Conservation (phyloP, 1,140 invertebrate species). For the Eueides isabella region DNA sequence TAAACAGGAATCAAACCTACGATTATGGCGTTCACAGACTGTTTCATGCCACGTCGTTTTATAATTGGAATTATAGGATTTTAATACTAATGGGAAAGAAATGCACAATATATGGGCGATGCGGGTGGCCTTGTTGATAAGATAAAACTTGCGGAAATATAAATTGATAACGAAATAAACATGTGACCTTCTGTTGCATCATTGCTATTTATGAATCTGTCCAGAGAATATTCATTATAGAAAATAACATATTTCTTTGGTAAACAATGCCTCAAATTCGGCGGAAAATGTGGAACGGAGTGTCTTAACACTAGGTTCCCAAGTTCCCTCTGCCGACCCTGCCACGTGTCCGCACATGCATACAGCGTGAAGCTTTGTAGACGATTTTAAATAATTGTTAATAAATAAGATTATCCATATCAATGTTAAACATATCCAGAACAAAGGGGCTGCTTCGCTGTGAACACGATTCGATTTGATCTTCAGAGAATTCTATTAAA, state of each 20-base stretch:
- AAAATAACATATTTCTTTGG: not conserved
- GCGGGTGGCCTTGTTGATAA: slow-evolving; percentile 42
- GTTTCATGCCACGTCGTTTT: not conserved
- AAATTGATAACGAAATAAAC: slow-evolving; percentile 2
- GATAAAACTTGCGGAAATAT: slow-evolving; percentile 32
- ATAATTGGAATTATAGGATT: not conserved
- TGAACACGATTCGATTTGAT: no score
- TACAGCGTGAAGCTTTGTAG: no score
- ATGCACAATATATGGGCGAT: slow-evolving; percentile 34
- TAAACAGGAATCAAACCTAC: not conserved
- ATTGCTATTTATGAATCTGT: not conserved
- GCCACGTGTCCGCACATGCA: no score
- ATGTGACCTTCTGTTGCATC: slow-evolving; percentile 1
- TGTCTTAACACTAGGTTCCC: no score
- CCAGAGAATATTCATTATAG: not conserved
- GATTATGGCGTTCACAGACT: not conserved
- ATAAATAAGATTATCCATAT: no score
- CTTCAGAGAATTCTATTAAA: no score
- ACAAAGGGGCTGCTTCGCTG: no score
- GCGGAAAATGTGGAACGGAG: not conserved
- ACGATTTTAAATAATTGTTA: no score
- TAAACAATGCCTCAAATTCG: not conserved
- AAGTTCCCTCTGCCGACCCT: no score
- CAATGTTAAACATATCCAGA: no score
- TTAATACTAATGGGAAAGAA: slow-evolving; percentile 28